These are phyloP conservation scores for Parnassius glacialis DNA, from an alignment of 2,888 invertebrate genomes.

Conservation along the genomic window DNA sequence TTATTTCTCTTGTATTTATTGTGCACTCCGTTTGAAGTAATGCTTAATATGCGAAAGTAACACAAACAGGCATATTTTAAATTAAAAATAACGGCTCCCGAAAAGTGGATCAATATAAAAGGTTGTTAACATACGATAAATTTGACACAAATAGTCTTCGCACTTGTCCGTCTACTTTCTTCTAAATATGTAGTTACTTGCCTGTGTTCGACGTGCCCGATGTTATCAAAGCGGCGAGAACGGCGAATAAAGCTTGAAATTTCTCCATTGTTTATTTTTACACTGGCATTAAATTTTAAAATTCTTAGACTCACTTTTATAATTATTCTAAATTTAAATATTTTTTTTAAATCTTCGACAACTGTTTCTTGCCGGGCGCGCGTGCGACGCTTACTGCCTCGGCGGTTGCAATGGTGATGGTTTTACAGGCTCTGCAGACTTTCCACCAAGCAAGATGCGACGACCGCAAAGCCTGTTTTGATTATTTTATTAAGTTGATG, in stretches of 20 bases:
- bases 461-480: conserved; percentile 29
- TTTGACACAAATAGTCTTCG: conserved; percentile 36
- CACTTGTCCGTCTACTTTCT: conserved; percentile 62
- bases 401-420: conserved; percentile 58
- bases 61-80: neutral
- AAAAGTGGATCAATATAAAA: conserved; percentile 15
- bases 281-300: conserved; percentile 22
- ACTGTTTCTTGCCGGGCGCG: conserved; percentile 34
- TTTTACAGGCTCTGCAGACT: conserved; percentile 45
- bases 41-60: too few relatives aligned
- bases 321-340: conserved; percentile 22
- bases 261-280: conserved; percentile 51
- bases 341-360: conserved; percentile 25
- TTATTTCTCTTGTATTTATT: too few relatives aligned
- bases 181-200: conserved; percentile 56
- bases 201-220: conserved; percentile 63
- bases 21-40: too few relatives aligned
- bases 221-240: conserved; percentile 55
- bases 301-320: conserved; percentile 15
- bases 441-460: conserved; percentile 44
- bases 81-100: conserved; percentile 19
- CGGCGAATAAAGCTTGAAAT: conserved; percentile 52
- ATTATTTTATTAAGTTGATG: conserved; percentile 25
- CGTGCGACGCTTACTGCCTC: conserved; percentile 58
- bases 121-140: conserved; percentile 12